Percentiles rank a stretch among this genome's conserved stretches.
phyloP scores from a whole-genome alignment of 1,140 invertebrate species.

The Zaprionus ghesquierei region DNA sequence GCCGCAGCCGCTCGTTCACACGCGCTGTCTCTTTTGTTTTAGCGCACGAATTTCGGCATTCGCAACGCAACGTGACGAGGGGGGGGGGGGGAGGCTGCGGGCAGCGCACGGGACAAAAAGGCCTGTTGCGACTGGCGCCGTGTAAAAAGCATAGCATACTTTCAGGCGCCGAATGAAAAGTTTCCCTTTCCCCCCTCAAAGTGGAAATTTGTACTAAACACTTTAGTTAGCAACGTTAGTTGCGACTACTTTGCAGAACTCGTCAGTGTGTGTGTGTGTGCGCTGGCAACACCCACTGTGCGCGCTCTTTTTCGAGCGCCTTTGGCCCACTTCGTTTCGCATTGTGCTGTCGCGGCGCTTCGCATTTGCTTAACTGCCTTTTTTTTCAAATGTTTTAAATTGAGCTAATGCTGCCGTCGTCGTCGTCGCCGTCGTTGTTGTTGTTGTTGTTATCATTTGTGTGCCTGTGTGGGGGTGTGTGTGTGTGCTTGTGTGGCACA shows the following conservation, averaged over 20 bases:
- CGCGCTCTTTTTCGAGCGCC: neutral
- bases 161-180: neutral
- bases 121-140: conserved; percentile 26
- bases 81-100: neutral
- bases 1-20: neutral
- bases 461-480: neutral
- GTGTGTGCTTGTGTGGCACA: neutral
- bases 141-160: neutral
- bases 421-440: neutral
- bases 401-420: neutral
- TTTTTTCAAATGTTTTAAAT: neutral
- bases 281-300: neutral
- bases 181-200: neutral
- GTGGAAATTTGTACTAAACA: neutral
- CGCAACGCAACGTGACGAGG: neutral
- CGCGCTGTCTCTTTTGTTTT: conserved; percentile 10
- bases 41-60: conserved; percentile 7
- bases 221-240: neutral
- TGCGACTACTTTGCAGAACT: neutral
- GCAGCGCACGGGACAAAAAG: neutral
- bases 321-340: neutral
- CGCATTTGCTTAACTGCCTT: neutral
- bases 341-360: neutral
- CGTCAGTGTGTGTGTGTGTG: neutral
- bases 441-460: neutral